phyloP scores from a whole-genome alignment of 1,140 invertebrate genomes.

The Ganaspis sp. region DNA sequence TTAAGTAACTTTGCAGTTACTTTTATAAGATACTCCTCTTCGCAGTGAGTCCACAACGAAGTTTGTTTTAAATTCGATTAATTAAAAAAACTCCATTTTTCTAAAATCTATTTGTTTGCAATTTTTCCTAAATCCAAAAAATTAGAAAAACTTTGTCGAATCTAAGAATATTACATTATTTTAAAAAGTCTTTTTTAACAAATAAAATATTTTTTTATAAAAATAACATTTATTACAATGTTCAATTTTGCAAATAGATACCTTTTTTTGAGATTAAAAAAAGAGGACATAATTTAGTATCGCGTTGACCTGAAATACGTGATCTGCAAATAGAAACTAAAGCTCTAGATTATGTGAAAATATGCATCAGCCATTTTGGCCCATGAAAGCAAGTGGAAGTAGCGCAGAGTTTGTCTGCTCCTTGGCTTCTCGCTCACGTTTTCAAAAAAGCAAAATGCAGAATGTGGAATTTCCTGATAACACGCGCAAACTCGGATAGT shows the following conservation, averaged over 20 bases:
- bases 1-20: too few species aligned
- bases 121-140: too few species aligned
- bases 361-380: constrained; percentile 1
- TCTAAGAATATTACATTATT: too few species aligned
- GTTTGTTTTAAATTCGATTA: too few species aligned
- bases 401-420: neutral
- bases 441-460: neutral
- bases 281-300: neutral
- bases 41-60: too few species aligned
- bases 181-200: too few species aligned
- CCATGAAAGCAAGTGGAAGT: neutral
- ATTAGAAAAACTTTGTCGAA: too few species aligned
- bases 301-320: neutral
- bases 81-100: too few species aligned
- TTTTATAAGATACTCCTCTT: too few species aligned
- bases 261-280: neutral
- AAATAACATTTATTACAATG: too few species aligned
- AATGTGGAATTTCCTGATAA: neutral
- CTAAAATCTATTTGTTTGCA: too few species aligned
- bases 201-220: too few species aligned
- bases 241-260: neutral
- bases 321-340: neutral
- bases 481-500: neutral
- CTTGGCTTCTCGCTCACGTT: neutral
- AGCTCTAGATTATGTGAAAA: neutral